phyloP scores from a whole-genome alignment of 2,113 vertebrate species.

The Trichomycterus rosablanca region DNA sequence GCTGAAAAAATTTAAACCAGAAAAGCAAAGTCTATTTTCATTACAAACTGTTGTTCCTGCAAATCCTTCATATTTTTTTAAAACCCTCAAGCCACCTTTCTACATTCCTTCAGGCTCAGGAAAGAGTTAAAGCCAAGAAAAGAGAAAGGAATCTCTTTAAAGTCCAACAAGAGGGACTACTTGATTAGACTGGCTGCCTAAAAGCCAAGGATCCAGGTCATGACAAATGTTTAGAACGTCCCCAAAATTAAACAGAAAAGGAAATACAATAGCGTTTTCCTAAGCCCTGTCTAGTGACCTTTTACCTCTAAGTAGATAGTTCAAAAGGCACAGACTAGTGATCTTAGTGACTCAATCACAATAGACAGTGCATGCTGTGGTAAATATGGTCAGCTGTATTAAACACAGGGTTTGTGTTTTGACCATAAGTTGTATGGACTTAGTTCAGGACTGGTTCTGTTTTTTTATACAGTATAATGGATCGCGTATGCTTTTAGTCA shows the following conservation, averaged over 20 bases:
- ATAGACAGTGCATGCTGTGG: too few relatives aligned
- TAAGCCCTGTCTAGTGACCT: background rate
- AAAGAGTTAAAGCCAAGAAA: conserved; percentile 42
- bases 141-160: conserved; percentile 23
- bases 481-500: background rate
- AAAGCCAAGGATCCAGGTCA: conserved; percentile 7
- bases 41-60: conserved; percentile 41
- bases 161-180: background rate
- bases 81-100: conserved; percentile 55
- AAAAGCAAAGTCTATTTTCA: conserved; percentile 41
- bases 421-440: background rate
- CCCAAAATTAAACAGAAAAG: background rate
- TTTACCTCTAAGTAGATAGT: too few relatives aligned
- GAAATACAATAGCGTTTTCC: background rate
- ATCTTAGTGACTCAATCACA: too few relatives aligned
- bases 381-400: background rate
- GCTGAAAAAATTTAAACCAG: conserved; percentile 17
- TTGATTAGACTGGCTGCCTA: conserved; percentile 3
- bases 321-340: too few relatives aligned
- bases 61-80: too few relatives aligned
- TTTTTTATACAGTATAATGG: conserved; percentile 5
- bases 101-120: conserved; percentile 54
- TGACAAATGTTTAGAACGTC: background rate
- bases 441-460: background rate
- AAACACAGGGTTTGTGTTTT: background rate